phyloP scores from a whole-genome alignment of 2,797 vertebrate species.

The Cryptoprocta ferox region DNA sequence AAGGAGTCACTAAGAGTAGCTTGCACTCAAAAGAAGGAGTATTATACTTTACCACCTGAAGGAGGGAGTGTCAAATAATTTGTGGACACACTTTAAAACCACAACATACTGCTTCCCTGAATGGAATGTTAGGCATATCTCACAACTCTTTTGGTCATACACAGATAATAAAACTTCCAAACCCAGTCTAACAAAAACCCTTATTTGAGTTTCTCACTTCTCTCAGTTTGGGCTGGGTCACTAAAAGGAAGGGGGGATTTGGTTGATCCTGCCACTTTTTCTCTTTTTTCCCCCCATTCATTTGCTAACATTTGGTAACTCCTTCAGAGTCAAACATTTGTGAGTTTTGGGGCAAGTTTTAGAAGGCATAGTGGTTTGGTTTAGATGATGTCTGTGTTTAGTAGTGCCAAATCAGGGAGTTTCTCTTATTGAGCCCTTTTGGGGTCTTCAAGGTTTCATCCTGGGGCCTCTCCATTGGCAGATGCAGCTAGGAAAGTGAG shows the following conservation, averaged over 20 bases:
- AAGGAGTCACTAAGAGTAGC: neutral
- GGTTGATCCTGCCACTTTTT: neutral
- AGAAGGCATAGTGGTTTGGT: neutral
- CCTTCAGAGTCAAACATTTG: neutral
- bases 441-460: neutral
- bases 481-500: neutral
- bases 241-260: neutral
- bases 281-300: neutral
- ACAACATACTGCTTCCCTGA: neutral
- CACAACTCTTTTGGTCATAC: neutral
- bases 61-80: neutral
- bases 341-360: neutral
- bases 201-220: neutral
- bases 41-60: neutral
- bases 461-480: neutral
- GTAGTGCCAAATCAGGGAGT: neutral
- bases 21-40: neutral
- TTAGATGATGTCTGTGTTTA: neutral
- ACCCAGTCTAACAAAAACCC: neutral
- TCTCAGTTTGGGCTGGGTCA: neutral
- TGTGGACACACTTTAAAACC: neutral
- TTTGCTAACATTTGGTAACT: neutral
- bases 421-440: neutral
- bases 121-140: neutral
- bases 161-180: neutral